phyloP scores from a whole-genome alignment of 2,113 vertebrate species.

The Tetrax tetrax region DNA sequence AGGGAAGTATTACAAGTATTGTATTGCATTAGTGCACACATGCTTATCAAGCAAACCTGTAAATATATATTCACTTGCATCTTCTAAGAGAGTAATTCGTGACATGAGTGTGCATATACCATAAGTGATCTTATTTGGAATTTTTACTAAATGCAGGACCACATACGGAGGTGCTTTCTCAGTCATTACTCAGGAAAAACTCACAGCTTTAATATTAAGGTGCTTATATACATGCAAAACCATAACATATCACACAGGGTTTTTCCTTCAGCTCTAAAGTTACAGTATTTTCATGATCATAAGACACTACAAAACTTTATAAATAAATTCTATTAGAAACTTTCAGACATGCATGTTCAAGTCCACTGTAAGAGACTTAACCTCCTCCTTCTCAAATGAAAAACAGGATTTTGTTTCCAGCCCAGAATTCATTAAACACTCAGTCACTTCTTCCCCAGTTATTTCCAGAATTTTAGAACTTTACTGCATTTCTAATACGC shows the following conservation, averaged over 20 bases:
- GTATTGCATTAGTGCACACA: background rate
- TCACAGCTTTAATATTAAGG: background rate
- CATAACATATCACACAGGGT: background rate
- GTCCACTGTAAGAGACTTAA: background rate
- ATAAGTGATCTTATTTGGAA: background rate
- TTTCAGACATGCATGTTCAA: background rate
- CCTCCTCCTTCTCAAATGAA: background rate
- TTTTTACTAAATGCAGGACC: background rate
- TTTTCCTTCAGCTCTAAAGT: background rate
- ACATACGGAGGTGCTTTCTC: background rate
- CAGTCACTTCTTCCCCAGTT: background rate
- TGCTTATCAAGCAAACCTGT: background rate
- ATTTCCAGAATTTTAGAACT: background rate
- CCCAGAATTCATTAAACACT: constrained; percentile 1
- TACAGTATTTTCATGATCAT: background rate
- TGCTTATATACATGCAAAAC: background rate
- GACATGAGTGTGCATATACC: background rate
- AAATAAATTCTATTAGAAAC: background rate
- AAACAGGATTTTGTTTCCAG: background rate
- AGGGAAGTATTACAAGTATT: background rate
- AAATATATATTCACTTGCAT: background rate
- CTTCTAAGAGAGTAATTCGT: background rate
- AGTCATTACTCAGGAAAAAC: constrained; percentile 63
- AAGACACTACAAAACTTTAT: background rate
- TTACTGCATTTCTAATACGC: background rate